Base-by-base conservation (phyloP, 2,113 vertebrate species). In the Salvelinus namaycush region DNA sequence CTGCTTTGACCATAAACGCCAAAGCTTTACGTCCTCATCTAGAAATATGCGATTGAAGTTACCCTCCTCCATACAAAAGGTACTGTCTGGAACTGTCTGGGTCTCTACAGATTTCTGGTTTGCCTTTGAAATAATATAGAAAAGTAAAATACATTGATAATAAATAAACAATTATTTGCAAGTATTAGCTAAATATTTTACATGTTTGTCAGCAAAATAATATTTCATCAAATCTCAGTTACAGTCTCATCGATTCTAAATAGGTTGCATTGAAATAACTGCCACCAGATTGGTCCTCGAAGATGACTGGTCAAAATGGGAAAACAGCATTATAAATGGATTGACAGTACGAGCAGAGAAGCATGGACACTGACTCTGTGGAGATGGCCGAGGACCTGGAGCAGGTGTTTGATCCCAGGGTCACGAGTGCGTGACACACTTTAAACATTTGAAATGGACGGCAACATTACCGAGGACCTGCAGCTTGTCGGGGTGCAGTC, bases 381-480 rank as follows among this genome's bases (percentile, higher is more conserved):
- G 48, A 91, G 76, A 0, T 51, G 76, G 22, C 84, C 79, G 27
- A 91, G 89, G 34, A 90, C 81, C 1, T 39, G 75, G 39, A 9
- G 8, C 6, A 9, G 73, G 71, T 84, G 79, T 79, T 62, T 86
- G 70, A 77, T 70, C 22, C 18, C 57, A 1, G 44, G 18, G 70
- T 54, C 71, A 60, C 11, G 69, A 22, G 34, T 22, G 0, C 14
- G 14, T 14, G 12, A 51, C 49, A 51, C 2, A 14, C 13, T 31
- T 31, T 31, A 31, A 16, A 51, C 49, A 51, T 4, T 51, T 51
- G 16, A 31, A 51, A 18, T 22, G n/a, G 60, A 24, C 2, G 11
- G 39, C 48, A 24, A 57, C 13, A 34, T 85, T 73, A 93, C 92
- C 87, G 72, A 93, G 75, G 70, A 88, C 77, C 62, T 72, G 73